Evolutionary conservation across 1,140 invertebrate genomes (phyloP), one percentile per base, ranked within the genome.

Genomic region (Pygmarrhopalites habei): DNA sequence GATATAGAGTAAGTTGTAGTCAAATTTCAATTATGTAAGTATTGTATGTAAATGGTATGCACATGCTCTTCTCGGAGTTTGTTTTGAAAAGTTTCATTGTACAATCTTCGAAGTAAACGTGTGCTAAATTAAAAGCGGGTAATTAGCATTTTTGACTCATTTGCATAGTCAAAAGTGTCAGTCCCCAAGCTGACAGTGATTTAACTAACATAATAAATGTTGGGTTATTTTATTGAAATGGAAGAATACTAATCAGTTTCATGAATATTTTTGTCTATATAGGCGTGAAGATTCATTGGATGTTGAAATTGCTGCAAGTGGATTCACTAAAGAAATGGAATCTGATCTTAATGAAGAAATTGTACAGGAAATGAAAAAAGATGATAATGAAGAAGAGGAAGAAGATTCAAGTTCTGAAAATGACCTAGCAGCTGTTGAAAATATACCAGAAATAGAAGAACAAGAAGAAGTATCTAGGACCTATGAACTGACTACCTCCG

Each of bases 231-330:
- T n/a, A n/a, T n/a, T n/a, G n/a, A n/a, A n/a, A n/a, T n/a, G n/a
- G n/a, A n/a, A n/a, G n/a, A n/a, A n/a, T n/a, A n/a, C n/a, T n/a
- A n/a, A n/a, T n/a, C n/a, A n/a, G n/a, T n/a, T n/a, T n/a, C n/a
- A n/a, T n/a, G n/a, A n/a, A n/a, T n/a, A n/a, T n/a, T n/a, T n/a
- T n/a, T n/a, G n/a, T n/a, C n/a, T 35, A 7, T 35, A 35, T 35
- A 87, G 89, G 72, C 79, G 91, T 41, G 87, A 88, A 70, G 87
- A 88, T 74, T 82, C 82, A 69, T 75, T 98, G 41, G 95, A 98
- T 79, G 81, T 86, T 14, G 92, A 95, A 77, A 82, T 97, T 5
- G 84, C 84, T 62, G 95, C 93, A 60, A 95, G 93, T 74, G 90
- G 92, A 44, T 88, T 92, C 72, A 90, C 89, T 0, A 90, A 86